Conservation (phyloP, 2,888 invertebrate genomes). For the Monochamus alternatus region DNA sequence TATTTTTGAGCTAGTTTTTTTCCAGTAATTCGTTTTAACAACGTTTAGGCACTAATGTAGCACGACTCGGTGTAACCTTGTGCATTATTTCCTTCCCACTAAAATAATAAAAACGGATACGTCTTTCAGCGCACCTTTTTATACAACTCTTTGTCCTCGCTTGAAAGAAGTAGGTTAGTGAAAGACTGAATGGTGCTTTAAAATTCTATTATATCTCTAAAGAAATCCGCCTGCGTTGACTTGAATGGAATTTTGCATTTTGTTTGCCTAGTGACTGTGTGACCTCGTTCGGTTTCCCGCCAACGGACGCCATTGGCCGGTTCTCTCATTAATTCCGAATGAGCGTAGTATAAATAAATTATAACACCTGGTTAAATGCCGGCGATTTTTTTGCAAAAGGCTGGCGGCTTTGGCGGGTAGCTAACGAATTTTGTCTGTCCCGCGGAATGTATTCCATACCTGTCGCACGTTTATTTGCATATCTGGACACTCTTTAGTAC, state of each 20-base stretch:
- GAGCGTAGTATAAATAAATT: slow-evolving; percentile 39
- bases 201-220: slow-evolving; percentile 28
- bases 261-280: slow-evolving; percentile 49
- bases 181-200: slow-evolving; percentile 29
- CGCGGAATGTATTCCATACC: not conserved
- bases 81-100: slow-evolving; percentile 25
- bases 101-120: slow-evolving; percentile 31
- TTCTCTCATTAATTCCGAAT: slow-evolving; percentile 42
- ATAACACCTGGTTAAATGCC: slow-evolving; percentile 41
- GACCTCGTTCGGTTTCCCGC: slow-evolving; percentile 56
- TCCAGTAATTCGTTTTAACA: no score
- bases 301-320: slow-evolving; percentile 50
- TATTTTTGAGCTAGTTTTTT: no score
- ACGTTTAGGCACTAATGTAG: no score
- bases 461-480: not conserved
- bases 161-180: slow-evolving; percentile 28
- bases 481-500: not conserved
- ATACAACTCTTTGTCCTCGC: slow-evolving; percentile 28
- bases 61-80: slow-evolving; percentile 3
- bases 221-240: slow-evolving; percentile 30
- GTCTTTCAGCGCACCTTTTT: slow-evolving; percentile 22
- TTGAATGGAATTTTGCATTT: slow-evolving; percentile 34
- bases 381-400: slow-evolving; percentile 18
- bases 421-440: not conserved
- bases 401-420: not conserved